Evolutionary conservation across 1,140 invertebrate species (phyloP).

Genomic region (Saccostrea glomerata): DNA sequence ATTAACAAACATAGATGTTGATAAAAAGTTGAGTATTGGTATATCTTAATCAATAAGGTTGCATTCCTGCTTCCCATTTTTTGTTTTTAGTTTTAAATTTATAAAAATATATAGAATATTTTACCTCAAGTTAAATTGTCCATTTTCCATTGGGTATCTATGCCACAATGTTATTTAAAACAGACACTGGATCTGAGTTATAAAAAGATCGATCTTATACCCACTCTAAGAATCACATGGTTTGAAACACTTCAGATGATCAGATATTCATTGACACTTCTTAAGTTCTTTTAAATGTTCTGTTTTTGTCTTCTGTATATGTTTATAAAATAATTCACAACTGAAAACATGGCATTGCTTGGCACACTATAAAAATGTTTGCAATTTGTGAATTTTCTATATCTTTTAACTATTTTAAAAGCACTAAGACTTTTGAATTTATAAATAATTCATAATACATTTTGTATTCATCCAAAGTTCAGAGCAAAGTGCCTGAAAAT

Average conservation of each 20-base stretch:
- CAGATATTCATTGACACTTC: neutral
- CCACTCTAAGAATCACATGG: neutral
- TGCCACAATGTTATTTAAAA: neutral
- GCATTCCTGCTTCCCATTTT: no score
- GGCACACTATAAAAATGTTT: neutral
- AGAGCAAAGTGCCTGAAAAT: no score
- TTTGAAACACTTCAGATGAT: neutral
- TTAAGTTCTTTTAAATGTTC: neutral
- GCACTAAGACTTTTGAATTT: neutral
- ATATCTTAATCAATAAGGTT: no score
- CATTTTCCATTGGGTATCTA: no score
- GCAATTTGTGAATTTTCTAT: neutral
- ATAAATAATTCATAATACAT: slow-evolving; percentile 20
- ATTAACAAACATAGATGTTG: no score
- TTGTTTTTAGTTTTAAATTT: no score
- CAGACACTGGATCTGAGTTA: neutral
- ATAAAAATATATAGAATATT: neutral
- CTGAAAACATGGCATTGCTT: no score
- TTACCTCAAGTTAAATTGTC: neutral
- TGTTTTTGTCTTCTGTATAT: neutral
- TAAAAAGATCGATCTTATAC: neutral
- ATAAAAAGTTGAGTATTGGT: no score
- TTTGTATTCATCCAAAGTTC: neutral
- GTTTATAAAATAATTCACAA: neutral
- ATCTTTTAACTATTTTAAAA: neutral